Conservation (phyloP, 2,888 invertebrate species). For the Lithosia quadra region DNA sequence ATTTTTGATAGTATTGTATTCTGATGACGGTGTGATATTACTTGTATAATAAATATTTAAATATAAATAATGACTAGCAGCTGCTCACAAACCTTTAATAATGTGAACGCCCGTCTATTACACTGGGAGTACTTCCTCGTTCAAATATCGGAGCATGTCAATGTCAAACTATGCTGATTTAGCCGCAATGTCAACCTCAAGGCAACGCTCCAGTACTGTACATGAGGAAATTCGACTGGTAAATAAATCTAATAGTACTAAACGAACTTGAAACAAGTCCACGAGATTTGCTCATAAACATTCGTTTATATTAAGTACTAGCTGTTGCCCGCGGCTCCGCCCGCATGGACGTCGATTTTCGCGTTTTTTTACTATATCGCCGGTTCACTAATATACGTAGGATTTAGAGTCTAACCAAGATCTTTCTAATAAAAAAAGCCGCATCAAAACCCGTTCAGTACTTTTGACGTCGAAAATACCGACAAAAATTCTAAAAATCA, state of each 20-base stretch:
- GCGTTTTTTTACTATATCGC: no score
- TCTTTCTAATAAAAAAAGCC: no score
- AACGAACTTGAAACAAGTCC: constrained; percentile 12
- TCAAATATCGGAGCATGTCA: constrained; percentile 80
- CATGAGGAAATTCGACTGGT: constrained; percentile 68
- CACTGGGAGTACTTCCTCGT: constrained; percentile 77
- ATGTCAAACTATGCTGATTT: constrained; percentile 80
- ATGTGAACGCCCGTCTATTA: constrained; percentile 58
- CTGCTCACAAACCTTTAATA: constrained; percentile 37
- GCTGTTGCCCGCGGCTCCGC: no score
- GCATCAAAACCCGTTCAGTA: no score
- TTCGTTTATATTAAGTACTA: background rate
- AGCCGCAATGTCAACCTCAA: constrained; percentile 80
- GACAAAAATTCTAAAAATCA: no score
- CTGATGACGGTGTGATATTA: constrained; percentile 26
- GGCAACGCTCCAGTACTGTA: constrained; percentile 63
- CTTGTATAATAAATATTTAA: background rate
- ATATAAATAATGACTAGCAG: constrained; percentile 1
- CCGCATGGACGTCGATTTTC: no score
- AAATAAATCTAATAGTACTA: constrained; percentile 53
- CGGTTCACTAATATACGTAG: no score
- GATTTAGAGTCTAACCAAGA: no score
- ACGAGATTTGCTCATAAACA: constrained; percentile 5
- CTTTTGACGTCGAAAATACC: no score
- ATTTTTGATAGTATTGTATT: constrained; percentile 36